Conservation (phyloP, 2,113 vertebrate species). For the Clarias macrocephalus region DNA sequence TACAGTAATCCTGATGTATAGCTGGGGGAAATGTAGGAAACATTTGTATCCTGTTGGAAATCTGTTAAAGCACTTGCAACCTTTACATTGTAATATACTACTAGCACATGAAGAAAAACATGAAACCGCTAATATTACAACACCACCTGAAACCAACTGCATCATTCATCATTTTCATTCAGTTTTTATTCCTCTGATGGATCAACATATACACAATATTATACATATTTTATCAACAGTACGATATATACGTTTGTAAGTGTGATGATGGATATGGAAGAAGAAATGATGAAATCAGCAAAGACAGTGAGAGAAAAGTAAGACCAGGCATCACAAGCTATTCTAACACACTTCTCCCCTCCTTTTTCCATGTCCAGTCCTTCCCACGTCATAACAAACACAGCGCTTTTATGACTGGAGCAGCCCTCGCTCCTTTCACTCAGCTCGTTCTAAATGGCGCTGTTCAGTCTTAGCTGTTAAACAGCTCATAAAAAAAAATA, state of each 20-base stretch:
- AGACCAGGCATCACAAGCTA: constrained; percentile 46
- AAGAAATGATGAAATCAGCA: not conserved
- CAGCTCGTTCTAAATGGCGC: constrained; percentile 58
- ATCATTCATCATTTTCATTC: not conserved
- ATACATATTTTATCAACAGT: not conserved
- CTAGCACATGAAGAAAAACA: not conserved
- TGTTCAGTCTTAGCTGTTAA: constrained; percentile 68
- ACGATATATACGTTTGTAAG: not conserved
- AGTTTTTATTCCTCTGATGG: not conserved
- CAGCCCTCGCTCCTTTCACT: constrained; percentile 59
- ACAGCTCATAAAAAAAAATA: constrained; percentile 68
- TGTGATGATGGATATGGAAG: not conserved
- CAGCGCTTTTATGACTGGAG: constrained; percentile 56
- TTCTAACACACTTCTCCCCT: constrained; percentile 52
- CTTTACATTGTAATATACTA: not conserved
- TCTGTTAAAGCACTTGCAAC: not conserved
- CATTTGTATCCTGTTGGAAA: not conserved
- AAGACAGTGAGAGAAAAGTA: not conserved
- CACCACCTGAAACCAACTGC: not conserved
- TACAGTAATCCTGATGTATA: not conserved
- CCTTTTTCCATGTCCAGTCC: constrained; percentile 61
- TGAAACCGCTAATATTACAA: not conserved
- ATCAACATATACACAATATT: not conserved
- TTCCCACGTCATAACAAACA: constrained; percentile 61
- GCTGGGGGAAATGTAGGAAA: not conserved